Conservation (phyloP, 2,888 invertebrate species). For the Patella pellucida region DNA sequence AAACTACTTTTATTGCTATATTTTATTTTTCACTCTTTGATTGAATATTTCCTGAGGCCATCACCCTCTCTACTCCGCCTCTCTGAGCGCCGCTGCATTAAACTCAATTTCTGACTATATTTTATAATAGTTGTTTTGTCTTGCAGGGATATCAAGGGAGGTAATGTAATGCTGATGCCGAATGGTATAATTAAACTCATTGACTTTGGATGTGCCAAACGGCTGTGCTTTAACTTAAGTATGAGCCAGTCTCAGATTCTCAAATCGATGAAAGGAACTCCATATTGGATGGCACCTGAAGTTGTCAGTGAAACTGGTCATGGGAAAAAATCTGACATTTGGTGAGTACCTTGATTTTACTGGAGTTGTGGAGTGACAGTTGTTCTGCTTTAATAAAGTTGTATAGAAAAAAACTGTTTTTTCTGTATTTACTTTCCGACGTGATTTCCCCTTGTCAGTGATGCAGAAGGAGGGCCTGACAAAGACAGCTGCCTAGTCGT, state of each 20-base stretch:
- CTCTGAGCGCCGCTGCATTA: no score
- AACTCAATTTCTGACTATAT: no score
- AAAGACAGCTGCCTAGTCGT: no score
- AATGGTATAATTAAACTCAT: slow-evolving; percentile 71
- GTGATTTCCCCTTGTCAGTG: no score
- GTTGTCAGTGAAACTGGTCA: slow-evolving; percentile 71
- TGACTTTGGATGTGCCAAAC: slow-evolving; percentile 72
- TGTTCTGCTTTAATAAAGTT: not conserved
- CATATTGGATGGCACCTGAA: slow-evolving; percentile 72
- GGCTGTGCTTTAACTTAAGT: slow-evolving; percentile 67
- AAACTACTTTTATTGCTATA: no score
- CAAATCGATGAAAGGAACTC: slow-evolving; percentile 70
- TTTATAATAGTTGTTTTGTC: not conserved
- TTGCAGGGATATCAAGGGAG: slow-evolving; percentile 71
- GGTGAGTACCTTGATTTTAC: slow-evolving; percentile 47
- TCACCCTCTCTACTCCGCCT: no score
- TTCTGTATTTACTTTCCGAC: no score
- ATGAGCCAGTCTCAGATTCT: slow-evolving; percentile 63
- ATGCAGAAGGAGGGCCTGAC: no score
- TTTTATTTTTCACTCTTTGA: no score
- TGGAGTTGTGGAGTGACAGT: not conserved
- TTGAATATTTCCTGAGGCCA: no score
- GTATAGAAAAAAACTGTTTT: not conserved
- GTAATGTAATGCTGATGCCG: slow-evolving; percentile 71
- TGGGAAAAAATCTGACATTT: slow-evolving; percentile 71